These are phyloP conservation scores for Periparus ater DNA, from an alignment of 2,797 vertebrate genomes.

Conservation along the genomic window DNA sequence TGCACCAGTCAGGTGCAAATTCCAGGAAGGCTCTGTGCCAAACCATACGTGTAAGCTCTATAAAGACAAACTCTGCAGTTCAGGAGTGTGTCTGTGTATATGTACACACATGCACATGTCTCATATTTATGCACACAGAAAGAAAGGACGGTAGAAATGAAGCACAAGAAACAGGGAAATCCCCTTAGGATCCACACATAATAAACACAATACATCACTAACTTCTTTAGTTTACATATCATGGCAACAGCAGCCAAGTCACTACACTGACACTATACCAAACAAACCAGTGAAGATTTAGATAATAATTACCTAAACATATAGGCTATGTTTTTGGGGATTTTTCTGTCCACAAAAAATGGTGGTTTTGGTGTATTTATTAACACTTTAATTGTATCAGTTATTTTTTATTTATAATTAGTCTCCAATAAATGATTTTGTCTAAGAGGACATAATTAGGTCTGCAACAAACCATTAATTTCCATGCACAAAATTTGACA, in stretches of 20 bases:
- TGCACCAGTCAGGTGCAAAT: not conserved
- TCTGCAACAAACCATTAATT: conserved; percentile 52
- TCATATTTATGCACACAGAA: not conserved
- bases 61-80: not conserved
- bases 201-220: not conserved
- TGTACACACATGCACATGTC: rapidly evolving
- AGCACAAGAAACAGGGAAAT: not conserved
- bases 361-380: not conserved
- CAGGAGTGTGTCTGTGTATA: not conserved
- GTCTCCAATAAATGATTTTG: conserved; percentile 3
- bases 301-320: not conserved
- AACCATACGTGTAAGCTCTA: not conserved
- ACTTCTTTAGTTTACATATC: not conserved
- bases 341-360: not conserved
- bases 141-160: not conserved
- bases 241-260: not conserved
- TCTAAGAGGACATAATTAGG: conserved; percentile 42
- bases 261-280: not conserved
- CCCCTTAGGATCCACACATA: not conserved
- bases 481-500: conserved; percentile 40
- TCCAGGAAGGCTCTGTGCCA: not conserved
- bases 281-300: not conserved
- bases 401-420: conserved; percentile 48
- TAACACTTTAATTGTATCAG: not conserved
- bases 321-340: not conserved